Base-by-base conservation (phyloP, 2,113 vertebrate genomes). In the Acanthisitta chloris region DNA sequence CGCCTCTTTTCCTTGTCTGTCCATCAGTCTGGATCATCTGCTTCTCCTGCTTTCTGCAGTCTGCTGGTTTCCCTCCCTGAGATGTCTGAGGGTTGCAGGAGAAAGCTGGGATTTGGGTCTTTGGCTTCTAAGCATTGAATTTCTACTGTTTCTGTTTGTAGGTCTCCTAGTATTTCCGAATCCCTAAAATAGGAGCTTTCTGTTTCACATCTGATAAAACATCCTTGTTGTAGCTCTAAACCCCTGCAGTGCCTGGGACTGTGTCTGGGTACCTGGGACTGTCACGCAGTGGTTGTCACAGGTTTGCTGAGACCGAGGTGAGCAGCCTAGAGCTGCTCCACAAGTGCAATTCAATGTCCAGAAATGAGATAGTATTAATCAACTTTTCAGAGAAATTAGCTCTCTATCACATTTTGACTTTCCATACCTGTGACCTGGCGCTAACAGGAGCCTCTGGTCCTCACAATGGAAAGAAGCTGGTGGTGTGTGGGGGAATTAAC, bases 391-490 rank as follows among this genome's bases (percentile, higher is more conserved):
- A 78, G 3, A 74, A 90, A 62, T 66, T 36, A 52, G 29, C 13
- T 86, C 64, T 9, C 4, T 3, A 0, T 49, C 2, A 2, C 12
- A 21, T n/a, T 69, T 78, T 49, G 1, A 12, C 12, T 70, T 54
- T 3, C 4, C 7, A 0, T 48, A 52, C 18, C 52, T 19, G 13
- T 74, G n/a, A n/a, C n/a, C 17, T 65, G 29, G 57, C 86, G 34
- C 10, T 64, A 29, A 17, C 13, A 10, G 77, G 40, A 46, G 26
- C 43, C 42, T 54, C 40, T 67, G n/a, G 29, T 48, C 42, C 31
- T 73, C 2, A 1, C 28, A 18, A 42, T 0, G 4, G 55, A 33
- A 48, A n/a, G 9, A 67, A 48, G 12, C 19, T 64, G 24, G 21
- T 78, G 48, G 25, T 62, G 61, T 69, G 34, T 46, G 36, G 29